Conservation (phyloP, 2,888 invertebrate genomes). For the Rhamphomyia laevipes region DNA sequence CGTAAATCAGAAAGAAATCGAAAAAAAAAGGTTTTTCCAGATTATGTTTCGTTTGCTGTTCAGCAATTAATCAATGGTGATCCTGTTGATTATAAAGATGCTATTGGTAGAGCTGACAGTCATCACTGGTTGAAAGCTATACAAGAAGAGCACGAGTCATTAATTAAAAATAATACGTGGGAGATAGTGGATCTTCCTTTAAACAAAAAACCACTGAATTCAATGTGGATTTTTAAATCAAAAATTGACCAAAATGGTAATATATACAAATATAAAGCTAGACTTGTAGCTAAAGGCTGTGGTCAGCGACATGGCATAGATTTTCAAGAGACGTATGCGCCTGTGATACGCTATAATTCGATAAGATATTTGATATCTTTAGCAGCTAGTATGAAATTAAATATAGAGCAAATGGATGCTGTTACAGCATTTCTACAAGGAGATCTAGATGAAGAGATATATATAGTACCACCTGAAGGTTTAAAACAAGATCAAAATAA, state of each 20-base stretch:
- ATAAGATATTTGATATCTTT: conserved; percentile 5
- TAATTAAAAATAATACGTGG: conserved; percentile 7
- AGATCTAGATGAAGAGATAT: too few relatives aligned
- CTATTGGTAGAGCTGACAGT: conserved; percentile 5
- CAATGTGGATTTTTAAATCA: conserved; percentile 6
- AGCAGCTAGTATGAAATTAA: conserved; percentile 7
- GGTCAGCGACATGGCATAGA: conserved; percentile 3
- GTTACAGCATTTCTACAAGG: conserved; percentile 3
- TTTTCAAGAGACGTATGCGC: conserved; percentile 1
- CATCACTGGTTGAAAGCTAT: conserved; percentile 6
- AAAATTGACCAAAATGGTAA: background rate
- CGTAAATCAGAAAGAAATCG: too few relatives aligned
- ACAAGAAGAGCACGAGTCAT: conserved; percentile 3
- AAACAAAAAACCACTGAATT: background rate
- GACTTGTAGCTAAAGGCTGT: too few relatives aligned
- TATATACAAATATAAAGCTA: conserved; percentile 1
- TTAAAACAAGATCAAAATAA: background rate
- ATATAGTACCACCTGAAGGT: conserved; percentile 1
- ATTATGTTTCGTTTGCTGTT: too few relatives aligned
- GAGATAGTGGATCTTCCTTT: conserved; percentile 3
- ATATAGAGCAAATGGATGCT: conserved; percentile 5
- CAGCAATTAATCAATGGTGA: conserved; percentile 4
- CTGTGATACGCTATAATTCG: conserved; percentile 7
- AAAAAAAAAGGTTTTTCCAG: too few relatives aligned
- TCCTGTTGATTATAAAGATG: conserved; percentile 11